Evolutionary conservation across 2,888 invertebrate species (phyloP).

Genomic region (Drosophila siamana): DNA sequence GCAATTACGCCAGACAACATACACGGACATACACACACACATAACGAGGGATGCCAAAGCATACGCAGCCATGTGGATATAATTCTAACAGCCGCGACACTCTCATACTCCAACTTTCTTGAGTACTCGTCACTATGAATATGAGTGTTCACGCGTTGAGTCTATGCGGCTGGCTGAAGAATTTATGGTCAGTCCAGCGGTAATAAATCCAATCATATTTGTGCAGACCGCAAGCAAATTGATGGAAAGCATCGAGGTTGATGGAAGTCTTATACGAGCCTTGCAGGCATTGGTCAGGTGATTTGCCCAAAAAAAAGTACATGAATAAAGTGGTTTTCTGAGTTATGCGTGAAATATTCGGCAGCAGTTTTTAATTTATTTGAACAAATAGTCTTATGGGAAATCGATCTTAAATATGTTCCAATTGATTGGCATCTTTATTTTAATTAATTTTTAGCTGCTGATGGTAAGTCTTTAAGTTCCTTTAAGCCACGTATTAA

Average conservation of each 20-base stretch:
- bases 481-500: slow-evolving; percentile 37
- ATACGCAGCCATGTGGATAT: slow-evolving; percentile 42
- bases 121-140: slow-evolving; percentile 16
- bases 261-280: not conserved
- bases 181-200: slow-evolving; percentile 35
- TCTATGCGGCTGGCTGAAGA: slow-evolving; percentile 15
- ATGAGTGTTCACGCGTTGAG: slow-evolving; percentile 7
- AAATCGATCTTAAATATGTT: not conserved
- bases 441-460: not conserved
- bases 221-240: slow-evolving; percentile 23
- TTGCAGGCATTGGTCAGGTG: not conserved
- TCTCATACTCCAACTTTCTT: slow-evolving; percentile 8
- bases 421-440: not conserved
- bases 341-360: not conserved
- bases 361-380: not conserved
- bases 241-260: slow-evolving; percentile 17
- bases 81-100: slow-evolving; percentile 32
- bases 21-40: slow-evolving; percentile 23
- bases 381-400: not conserved
- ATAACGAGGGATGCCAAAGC: slow-evolving; percentile 19
- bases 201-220: slow-evolving; percentile 48
- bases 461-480: not conserved
- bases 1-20: slow-evolving; percentile 65
- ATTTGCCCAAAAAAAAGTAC: not conserved
- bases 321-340: not conserved